phyloP scores from a whole-genome alignment of 2,888 invertebrate genomes.

The Drosophila neotestacea region DNA sequence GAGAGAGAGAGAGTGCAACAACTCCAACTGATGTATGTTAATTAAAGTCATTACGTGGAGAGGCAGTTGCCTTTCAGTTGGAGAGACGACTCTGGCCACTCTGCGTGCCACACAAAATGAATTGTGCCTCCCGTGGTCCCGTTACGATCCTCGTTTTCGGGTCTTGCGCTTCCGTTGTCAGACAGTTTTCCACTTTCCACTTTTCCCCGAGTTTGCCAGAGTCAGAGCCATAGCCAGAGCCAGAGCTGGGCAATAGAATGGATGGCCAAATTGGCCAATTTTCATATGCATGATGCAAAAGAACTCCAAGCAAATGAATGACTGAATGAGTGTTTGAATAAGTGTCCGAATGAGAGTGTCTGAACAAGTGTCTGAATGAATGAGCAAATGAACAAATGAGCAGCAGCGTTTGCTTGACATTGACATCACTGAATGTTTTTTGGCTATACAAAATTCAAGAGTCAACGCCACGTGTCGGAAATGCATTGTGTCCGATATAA shows the following conservation, averaged over 20 bases:
- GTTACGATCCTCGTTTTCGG: conserved; percentile 6
- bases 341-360: conserved; percentile 11
- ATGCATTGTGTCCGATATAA: conserved; percentile 37
- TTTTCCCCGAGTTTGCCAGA: conserved; percentile 5
- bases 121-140: conserved; percentile 1
- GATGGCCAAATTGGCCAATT: conserved; percentile 69
- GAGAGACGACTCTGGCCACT: conserved; percentile 1
- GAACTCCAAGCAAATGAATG: conserved; percentile 33
- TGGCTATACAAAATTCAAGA: conserved; percentile 11
- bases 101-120: conserved; percentile 25
- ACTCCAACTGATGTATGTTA: conserved; percentile 59
- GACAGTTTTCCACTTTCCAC: conserved; percentile 11
- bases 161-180: conserved; percentile 2
- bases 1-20: conserved; percentile 9
- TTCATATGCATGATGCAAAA: conserved; percentile 58
- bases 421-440: conserved; percentile 63
- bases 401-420: conserved; percentile 44
- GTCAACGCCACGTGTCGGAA: conserved; percentile 43
- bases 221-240: not conserved
- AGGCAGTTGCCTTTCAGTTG: conserved; percentile 26
- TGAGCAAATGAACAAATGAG: conserved; percentile 11
- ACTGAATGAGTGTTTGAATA: conserved; percentile 6
- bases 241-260: conserved; percentile 17
- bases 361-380: conserved; percentile 9
- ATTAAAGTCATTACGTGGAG: conserved; percentile 71